These are phyloP conservation scores for Trinectes maculatus DNA, from an alignment of 2,113 vertebrate genomes.

Conservation along the genomic window DNA sequence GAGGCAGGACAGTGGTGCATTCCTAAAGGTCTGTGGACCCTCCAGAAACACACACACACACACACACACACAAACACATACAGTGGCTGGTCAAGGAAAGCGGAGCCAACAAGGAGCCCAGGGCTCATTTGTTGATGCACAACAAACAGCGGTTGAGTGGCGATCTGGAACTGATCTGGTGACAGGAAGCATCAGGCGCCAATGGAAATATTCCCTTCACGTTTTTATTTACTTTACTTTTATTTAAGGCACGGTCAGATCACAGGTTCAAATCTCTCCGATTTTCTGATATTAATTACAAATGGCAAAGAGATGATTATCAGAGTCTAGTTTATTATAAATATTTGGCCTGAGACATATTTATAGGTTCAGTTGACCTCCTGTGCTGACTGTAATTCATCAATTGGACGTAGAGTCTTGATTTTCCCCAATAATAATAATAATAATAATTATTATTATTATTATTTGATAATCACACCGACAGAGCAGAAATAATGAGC, in stretches of 20 bases:
- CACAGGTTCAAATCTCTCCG: too few species aligned
- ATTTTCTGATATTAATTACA: too few species aligned
- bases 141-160: slow-evolving; percentile 56
- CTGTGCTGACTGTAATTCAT: neutral
- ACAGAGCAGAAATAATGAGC: neutral
- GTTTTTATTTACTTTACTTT: too few species aligned
- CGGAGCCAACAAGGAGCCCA: slow-evolving; percentile 44
- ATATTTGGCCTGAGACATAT: neutral
- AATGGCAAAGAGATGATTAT: too few species aligned
- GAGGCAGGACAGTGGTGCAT: slow-evolving; percentile 63
- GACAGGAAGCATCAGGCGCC: neutral
- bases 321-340: neutral
- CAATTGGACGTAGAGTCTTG: neutral
- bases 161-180: slow-evolving; percentile 48
- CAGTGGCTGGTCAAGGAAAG: slow-evolving; percentile 20
- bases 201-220: too few species aligned
- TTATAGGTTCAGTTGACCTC: neutral
- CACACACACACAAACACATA: slow-evolving; percentile 59
- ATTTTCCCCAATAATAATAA: neutral
- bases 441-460: neutral
- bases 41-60: slow-evolving; percentile 57
- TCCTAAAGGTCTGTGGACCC: slow-evolving; percentile 60
- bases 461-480: neutral
- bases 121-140: slow-evolving; percentile 41
- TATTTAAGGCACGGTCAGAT: too few species aligned